phyloP scores from a whole-genome alignment of 1,140 invertebrate species.

The Wiebesia pumilae region DNA sequence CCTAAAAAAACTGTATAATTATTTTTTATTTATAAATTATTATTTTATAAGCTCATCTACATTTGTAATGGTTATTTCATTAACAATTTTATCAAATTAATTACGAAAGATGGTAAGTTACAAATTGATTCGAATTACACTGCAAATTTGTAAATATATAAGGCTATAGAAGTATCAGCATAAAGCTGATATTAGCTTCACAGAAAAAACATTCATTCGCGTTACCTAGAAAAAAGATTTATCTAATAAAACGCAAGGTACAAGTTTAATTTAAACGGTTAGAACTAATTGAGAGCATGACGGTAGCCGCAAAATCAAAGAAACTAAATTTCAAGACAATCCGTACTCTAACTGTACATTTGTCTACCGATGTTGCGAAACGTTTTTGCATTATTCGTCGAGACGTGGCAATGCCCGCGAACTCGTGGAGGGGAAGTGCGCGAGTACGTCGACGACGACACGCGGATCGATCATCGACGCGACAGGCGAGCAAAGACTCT shows the following conservation, averaged over 20 bases:
- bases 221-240: no score
- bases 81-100: no score
- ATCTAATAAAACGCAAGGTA: background rate
- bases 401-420: background rate
- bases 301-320: background rate
- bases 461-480: constrained; percentile 36
- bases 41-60: no score
- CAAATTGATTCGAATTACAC: no score
- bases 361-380: background rate
- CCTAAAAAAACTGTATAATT: no score
- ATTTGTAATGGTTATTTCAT: no score
- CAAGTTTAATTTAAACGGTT: background rate
- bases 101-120: no score
- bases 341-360: background rate
- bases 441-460: background rate
- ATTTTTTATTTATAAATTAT: no score
- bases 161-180: no score
- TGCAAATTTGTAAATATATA: no score
- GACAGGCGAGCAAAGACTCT: background rate
- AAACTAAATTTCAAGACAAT: background rate
- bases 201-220: no score
- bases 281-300: background rate
- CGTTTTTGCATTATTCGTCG: background rate
- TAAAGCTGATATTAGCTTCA: no score
- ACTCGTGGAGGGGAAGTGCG: constrained; percentile 9